Base-by-base conservation (phyloP, 2,113 vertebrate species). In the Scomber scombrus region DNA sequence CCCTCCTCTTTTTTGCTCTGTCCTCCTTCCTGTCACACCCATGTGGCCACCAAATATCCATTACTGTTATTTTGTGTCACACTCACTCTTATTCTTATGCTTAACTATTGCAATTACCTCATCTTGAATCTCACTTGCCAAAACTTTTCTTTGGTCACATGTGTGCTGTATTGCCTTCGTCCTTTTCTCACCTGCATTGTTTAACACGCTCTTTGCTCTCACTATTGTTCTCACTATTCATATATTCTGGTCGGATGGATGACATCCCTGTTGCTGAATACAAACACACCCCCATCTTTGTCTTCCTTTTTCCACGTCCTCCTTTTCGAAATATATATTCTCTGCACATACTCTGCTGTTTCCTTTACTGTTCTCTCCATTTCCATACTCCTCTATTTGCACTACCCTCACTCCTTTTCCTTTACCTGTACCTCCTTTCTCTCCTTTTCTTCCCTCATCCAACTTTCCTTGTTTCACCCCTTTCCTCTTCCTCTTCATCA, bases 1-100 rank as follows among this genome's bases (percentile, higher is more conserved):
- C 85, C 84, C 57, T 63, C 83, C 70, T 92, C 93, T 90, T 77
- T 89, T 88, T 94, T 56, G 51, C 77, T 80, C 94, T 80, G 94
- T 23, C 14, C 71, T 61, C 71, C 0, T 77, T 87, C 72, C 73
- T 89, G 91, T 89, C 78, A 92, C 90, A 87, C 93, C 85, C 66
- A 52, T 43, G 50, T 63, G 40, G 52, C 50, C 71, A 78, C 71
- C 51, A 58, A 71, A 68, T 16, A 18, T 69, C 23, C 23, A 46
- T 58, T 29, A 13, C 7, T 72, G 26, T 57, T 45, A 11, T 58
- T 77, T 69, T 55, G 29, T 31, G 9, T 63, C 40, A 31, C 11
- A 16, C 23, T 66, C 31, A 62, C 51, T 21, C 2, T 61, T 50
- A 29, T 57, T 58, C 40, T 49, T 29, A 54, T 45, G n/a, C 18